These are phyloP conservation scores for Panagrolaimus sp. DNA, from an alignment of 1,140 invertebrate species.

Conservation along the genomic window DNA sequence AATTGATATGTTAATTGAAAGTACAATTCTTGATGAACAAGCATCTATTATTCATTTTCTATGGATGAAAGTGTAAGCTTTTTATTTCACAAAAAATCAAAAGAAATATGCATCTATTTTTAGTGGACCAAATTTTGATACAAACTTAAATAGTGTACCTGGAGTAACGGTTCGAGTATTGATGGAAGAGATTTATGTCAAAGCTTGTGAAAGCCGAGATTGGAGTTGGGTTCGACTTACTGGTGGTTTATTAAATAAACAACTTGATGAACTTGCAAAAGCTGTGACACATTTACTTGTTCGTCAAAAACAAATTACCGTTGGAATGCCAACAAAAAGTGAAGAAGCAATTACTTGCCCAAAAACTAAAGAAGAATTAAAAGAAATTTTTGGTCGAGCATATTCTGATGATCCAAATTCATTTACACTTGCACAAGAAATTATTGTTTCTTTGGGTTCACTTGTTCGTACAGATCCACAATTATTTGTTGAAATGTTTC, in stretches of 20 bases:
- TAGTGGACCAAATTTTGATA: constrained; percentile 63
- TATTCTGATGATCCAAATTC: constrained; percentile 95
- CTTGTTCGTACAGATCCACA: constrained; percentile 96
- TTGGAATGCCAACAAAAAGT: constrained; percentile 69
- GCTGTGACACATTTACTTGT: constrained; percentile 93
- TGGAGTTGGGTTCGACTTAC: constrained; percentile 95
- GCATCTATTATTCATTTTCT: constrained; percentile 96
- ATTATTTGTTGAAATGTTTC: constrained; percentile 90
- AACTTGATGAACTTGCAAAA: constrained; percentile 72
- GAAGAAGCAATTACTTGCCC: constrained; percentile 83
- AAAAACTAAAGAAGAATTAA: constrained; percentile 82
- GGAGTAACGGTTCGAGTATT: constrained; percentile 80
- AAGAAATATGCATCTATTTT: constrained; percentile 19
- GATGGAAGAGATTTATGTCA: constrained; percentile 86
- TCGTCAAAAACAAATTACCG: constrained; percentile 85
- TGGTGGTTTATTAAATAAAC: constrained; percentile 85
- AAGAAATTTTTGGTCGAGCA: constrained; percentile 82
- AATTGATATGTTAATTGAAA: constrained; percentile 80
- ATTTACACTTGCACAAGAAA: constrained; percentile 93
- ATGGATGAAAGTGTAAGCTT: constrained; percentile 54
- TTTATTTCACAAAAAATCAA: constrained; percentile 13
- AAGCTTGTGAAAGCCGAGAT: constrained; percentile 88
- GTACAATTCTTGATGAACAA: constrained; percentile 88
- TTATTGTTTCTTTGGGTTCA: constrained; percentile 94
- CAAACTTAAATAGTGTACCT: constrained; percentile 65